Percentiles rank a stretch among this genome's conserved stretches.
Conservation (phyloP, 2,888 invertebrate species). For the Venustoraphidia nigricollis region DNA sequence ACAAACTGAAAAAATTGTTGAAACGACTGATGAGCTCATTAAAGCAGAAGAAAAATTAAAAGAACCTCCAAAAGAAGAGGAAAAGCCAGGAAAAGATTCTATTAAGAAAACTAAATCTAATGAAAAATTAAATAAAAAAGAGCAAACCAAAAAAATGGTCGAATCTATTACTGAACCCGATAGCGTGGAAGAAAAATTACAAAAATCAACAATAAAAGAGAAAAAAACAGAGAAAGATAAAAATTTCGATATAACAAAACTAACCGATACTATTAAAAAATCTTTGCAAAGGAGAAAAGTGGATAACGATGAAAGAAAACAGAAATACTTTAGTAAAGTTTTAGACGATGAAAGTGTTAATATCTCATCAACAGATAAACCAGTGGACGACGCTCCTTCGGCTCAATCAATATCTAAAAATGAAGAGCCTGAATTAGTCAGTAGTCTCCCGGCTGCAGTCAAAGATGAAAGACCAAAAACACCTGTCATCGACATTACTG, state of each 20-base stretch:
- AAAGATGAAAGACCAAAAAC: neutral
- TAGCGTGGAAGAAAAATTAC: neutral
- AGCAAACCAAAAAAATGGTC: neutral
- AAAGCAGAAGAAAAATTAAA: neutral
- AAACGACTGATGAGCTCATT: neutral
- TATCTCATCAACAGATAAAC: no score
- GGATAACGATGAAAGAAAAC: no score
- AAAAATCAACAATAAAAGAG: neutral
- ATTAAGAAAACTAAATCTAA: slow-evolving; percentile 3
- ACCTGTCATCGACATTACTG: neutral
- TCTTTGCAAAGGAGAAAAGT: no score
- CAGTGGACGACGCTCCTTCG: no score
- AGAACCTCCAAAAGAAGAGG: neutral
- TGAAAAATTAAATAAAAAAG: slow-evolving; percentile 3
- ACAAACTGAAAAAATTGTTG: neutral
- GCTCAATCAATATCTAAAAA: no score
- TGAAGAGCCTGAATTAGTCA: neutral
- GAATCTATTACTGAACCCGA: no score
- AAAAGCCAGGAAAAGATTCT: slow-evolving; percentile 3
- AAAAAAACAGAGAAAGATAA: neutral
- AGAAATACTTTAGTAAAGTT: no score
- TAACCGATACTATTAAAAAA: neutral
- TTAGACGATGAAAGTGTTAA: no score
- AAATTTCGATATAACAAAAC: neutral
- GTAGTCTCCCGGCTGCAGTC: neutral